Evolutionary conservation across 2,888 invertebrate genomes (phyloP), one percentile per base, ranked within the genome.

Genomic region (Drosophila subsilvestris): DNA sequence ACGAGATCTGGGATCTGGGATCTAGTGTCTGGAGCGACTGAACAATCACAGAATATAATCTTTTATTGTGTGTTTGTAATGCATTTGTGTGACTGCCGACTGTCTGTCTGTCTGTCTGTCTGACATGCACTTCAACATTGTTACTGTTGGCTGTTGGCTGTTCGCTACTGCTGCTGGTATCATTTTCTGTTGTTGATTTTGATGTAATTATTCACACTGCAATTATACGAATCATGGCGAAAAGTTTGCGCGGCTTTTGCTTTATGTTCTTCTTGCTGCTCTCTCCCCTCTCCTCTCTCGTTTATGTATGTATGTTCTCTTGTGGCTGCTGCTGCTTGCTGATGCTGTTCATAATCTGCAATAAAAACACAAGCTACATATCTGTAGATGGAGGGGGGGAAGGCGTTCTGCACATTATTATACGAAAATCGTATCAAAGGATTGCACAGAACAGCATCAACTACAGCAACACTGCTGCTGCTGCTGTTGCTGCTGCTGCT

Each of bases 151-250:
- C 7, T 60, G 14, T 47, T 56, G 47, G 14, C 42, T 47, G 43
- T 51, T 72, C 45, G 51, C 29, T 51, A 25, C 55, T 69, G 66
- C 37, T 27, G 27, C 14, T 37, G 37, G n/a, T 37, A 37, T 37
- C 37, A 37, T 37, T 37, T 37, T 37, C 37, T 14, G 37, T 37
- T 78, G 66, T 73, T 79, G 81, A 80, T 84, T 88, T 86, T 76
- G 74, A 88, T 84, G 81, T 88, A 88, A 86, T 84, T 84, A 88
- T 88, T 86, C 80, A 78, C 75, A 75, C 89, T 88, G 86, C 84
- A 84, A 88, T 88, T 88, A 84, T 88, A 76, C 67, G 80, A 84
- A 78, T 82, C 80, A 88, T 86, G 74, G 79, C 68, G 37, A 75
- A 82, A 79, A 62, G 80, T 85, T 83, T 57, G 65, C 67, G 50